Evolutionary conservation across 2,888 invertebrate species (phyloP).

Genomic region (Notodonta dromedarius): DNA sequence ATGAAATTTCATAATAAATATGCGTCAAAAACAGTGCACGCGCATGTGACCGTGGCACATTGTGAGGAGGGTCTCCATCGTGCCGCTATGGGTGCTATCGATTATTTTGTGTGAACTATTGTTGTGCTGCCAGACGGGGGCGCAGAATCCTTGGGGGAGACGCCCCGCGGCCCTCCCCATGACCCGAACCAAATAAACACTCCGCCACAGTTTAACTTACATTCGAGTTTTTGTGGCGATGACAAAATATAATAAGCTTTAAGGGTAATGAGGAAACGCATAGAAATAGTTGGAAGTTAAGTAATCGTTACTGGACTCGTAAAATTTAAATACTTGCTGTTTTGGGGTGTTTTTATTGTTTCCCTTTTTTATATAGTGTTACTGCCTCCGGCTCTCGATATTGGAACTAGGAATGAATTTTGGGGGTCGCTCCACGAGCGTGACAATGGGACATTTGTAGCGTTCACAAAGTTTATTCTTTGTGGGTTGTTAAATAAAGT

Average conservation of each 20-base stretch:
- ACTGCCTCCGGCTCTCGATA: constrained; percentile 16
- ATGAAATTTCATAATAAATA: constrained; percentile 13
- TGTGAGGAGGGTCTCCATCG: constrained; percentile 27
- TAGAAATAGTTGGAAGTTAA: constrained; percentile 14
- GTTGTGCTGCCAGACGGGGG: constrained; percentile 64
- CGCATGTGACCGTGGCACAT: constrained; percentile 37
- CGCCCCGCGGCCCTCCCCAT: constrained; percentile 41
- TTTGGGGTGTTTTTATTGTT: constrained; percentile 31
- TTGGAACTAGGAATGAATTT: constrained; percentile 18
- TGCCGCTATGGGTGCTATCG: constrained; percentile 59
- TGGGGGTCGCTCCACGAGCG: constrained; percentile 31
- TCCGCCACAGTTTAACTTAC: constrained; percentile 43
- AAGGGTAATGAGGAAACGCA: constrained; percentile 10
- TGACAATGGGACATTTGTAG: constrained; percentile 33
- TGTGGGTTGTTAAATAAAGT: constrained; percentile 25
- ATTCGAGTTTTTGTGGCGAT: constrained; percentile 34
- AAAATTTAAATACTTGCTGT: constrained; percentile 19
- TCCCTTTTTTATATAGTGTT: constrained; percentile 16
- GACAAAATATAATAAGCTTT: constrained; percentile 17
- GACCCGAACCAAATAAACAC: constrained; percentile 46
- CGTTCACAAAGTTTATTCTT: constrained; percentile 20
- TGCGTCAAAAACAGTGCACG: constrained; percentile 41
- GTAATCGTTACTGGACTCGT: constrained; percentile 18
- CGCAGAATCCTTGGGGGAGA: constrained; percentile 75
- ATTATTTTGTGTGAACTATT: constrained; percentile 79